Conservation (phyloP, 2,888 invertebrate genomes). For the Polydrusus cervinus region DNA sequence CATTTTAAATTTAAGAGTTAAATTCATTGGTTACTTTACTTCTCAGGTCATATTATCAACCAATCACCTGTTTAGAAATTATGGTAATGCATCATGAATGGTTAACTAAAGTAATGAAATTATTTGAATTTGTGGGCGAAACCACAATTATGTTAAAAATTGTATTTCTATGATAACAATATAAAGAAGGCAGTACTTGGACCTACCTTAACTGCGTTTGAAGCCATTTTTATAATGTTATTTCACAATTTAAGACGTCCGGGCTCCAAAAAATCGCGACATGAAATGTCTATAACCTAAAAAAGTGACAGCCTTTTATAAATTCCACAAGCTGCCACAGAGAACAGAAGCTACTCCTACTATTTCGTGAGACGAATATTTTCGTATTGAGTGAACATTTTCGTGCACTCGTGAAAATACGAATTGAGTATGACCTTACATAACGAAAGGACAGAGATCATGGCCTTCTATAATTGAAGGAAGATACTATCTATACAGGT, state of each 20-base stretch:
- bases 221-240: constrained; percentile 47
- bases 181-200: neutral
- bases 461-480: too few relatives aligned
- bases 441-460: too few relatives aligned
- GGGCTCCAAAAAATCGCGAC: constrained; percentile 14
- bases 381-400: neutral
- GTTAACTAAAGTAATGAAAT: neutral
- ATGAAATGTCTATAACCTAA: constrained; percentile 24
- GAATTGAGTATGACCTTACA: too few relatives aligned
- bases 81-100: too few relatives aligned
- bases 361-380: neutral
- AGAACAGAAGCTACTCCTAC: too few relatives aligned
- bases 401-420: too few relatives aligned
- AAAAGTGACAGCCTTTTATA: neutral
- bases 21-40: neutral
- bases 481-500: too few relatives aligned
- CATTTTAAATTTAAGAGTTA: too few relatives aligned
- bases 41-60: constrained; percentile 16
- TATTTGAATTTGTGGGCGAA: too few relatives aligned
- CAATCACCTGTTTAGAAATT: constrained; percentile 6
- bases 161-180: too few relatives aligned
- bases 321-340: neutral
- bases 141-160: too few relatives aligned
- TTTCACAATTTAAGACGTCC: constrained; percentile 19
- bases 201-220: constrained; percentile 43